These are phyloP conservation scores for Sarcoramphus papa DNA, from an alignment of 2,797 vertebrate genomes.

Conservation along the genomic window DNA sequence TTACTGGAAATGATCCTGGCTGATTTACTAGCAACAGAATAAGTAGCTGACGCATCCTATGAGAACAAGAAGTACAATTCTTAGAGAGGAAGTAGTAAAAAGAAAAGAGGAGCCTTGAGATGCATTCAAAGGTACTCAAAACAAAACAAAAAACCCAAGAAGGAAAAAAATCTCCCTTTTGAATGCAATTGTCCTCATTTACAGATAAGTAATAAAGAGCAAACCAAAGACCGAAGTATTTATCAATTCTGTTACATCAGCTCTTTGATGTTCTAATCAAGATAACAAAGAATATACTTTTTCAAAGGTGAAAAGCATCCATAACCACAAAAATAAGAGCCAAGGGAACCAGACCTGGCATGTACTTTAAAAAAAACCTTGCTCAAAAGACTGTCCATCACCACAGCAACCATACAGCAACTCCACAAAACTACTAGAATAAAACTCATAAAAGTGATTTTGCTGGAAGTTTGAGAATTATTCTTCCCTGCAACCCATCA, in stretches of 20 bases:
- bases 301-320: not conserved
- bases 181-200: not conserved
- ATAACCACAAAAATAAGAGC: not conserved
- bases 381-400: not conserved
- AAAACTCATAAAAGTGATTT: not conserved
- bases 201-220: not conserved
- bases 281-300: not conserved
- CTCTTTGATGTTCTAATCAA: not conserved
- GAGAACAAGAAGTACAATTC: not conserved
- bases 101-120: not conserved
- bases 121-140: not conserved
- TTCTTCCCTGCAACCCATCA: not conserved
- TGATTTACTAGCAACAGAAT: not conserved
- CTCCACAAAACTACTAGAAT: not conserved
- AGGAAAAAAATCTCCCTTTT: not conserved
- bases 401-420: not conserved
- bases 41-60: not conserved
- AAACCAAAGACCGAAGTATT: not conserved
- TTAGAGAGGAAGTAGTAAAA: not conserved
- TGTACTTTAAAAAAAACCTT: not conserved
- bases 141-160: not conserved
- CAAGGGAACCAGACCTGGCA: not conserved
- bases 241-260: not conserved
- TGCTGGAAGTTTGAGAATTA: not conserved
- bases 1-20: conserved; percentile 38